Evolutionary conservation across 2,113 vertebrate genomes (phyloP), one percentile per base, ranked within the genome.

Genomic region (Odocoileus virginianus): DNA sequence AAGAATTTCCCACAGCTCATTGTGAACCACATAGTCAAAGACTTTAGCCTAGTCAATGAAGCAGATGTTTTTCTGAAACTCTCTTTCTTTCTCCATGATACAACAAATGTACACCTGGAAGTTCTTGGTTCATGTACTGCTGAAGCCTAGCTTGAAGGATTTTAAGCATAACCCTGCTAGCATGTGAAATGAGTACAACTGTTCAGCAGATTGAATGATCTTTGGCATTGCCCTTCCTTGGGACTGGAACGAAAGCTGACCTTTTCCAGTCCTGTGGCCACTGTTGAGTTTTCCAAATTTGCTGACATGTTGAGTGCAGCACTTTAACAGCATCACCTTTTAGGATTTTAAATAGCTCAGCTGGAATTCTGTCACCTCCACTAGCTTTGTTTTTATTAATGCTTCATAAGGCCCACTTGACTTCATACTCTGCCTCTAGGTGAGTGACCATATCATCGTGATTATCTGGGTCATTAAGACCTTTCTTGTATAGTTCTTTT

Each of bases 131-230:
- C 71, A 2, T 25, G 36, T 76, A 14, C 12, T 76, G 71, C 36
- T 76, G 6, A 76, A 76, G 23, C 71, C 71, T 76, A 76, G 23
- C 71, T 40, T 76, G 71, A 76, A 76, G 21, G 71, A 43, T 43
- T 27, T 43, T 76, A 43, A 76, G 71, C 36, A 76, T 76, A 76
- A 43, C 71, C 71, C 14, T 76, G 36, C 71, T 76, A 76, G 36
- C 36, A 27, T 43, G 21, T 76, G 12, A 27, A 76, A 27, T 76
- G 71, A 43, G 23, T 27, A 23, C 36, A 27, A 76, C 23, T 76
- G 36, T 27, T 23, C 0, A 0, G 15, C 6, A 14, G 36, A 27
- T 7, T 43, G 2, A 7, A 43, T 4, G 12, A 43, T 43, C 71
- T 40, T 76, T 76, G 71, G 36, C 71, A 76, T 76, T 76, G 71